phyloP scores from a whole-genome alignment of 2,113 vertebrate species.

The Grantiella picta region DNA sequence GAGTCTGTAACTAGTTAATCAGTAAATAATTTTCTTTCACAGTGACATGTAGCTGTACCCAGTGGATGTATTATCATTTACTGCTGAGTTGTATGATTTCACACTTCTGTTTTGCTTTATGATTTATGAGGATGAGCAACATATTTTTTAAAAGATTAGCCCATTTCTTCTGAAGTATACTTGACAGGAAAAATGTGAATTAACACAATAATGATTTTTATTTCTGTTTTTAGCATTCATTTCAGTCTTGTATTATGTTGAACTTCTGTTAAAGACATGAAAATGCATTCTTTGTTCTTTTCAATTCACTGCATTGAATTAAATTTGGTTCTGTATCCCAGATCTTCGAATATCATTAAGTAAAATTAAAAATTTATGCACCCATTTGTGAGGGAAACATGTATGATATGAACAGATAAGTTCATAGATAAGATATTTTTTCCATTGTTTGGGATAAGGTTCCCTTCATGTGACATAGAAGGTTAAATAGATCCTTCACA shows the following conservation, averaged over 20 bases:
- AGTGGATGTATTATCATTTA: not conserved
- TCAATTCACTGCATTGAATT: not conserved
- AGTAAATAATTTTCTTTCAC: not conserved
- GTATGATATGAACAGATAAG: constrained; percentile 60
- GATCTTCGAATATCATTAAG: constrained; percentile 48
- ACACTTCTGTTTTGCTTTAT: not conserved
- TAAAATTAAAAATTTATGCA: constrained; percentile 37
- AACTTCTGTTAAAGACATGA: not conserved
- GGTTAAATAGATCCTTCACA: constrained; percentile 41
- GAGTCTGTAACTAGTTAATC: not conserved
- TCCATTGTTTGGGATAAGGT: constrained; percentile 41
- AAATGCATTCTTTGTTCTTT: not conserved
- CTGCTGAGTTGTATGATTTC: not conserved
- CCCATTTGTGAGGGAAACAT: constrained; percentile 22
- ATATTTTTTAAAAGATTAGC: not conserved
- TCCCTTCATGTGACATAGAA: constrained; percentile 56
- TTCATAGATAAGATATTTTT: not conserved
- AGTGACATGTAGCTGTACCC: not conserved
- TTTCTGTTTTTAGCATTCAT: not conserved
- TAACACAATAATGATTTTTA: not conserved
- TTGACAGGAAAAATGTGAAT: not conserved
- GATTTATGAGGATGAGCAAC: not conserved
- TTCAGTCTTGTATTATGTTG: not conserved
- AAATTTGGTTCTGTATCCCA: not conserved
- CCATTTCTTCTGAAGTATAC: not conserved